Evolutionary conservation across 2,113 vertebrate genomes (phyloP), one percentile per base, ranked within the genome.

Genomic region (Gambusia holbrooki): DNA sequence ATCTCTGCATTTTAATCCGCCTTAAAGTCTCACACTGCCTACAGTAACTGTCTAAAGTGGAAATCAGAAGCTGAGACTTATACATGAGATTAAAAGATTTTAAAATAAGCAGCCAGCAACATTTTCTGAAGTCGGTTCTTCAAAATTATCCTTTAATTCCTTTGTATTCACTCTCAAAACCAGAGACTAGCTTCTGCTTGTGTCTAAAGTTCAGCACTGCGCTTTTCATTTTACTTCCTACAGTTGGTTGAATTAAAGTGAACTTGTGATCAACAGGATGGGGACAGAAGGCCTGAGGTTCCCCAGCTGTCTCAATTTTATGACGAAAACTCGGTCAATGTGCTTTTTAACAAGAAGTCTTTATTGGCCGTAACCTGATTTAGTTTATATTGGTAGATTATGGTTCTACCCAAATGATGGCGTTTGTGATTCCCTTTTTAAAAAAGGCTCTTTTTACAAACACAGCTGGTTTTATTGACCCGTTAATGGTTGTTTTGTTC

Each of bases 401-500:
- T 13, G 27, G 64, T 67, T 33, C 32, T 37, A 35, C 22, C 32
- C 15, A 30, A 64, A 71, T 22, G 40, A 37, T 71, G 25, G 40
- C 15, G 40, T 72, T 69, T 69, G 1, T 48, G 28, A 73, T 67
- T 63, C n/a, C 35, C 58, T 35, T 48, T 48, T 27, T 1, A 27
- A 74, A 29, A 69, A 30, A 12, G n/a, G 66, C 65, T 70, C 17
- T 33, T 77, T 66, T 74, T 37, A 76, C 48, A 60, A 74, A 81
- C 70, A 80, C 63, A 71, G 79, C 87, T 64, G 73, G 75, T 88
- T 71, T 89, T 71, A 75, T 87, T 86, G 48, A 83, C 78, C 79
- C 69, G 60, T 90, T 92, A 92, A 91, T 89, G 82, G 17, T 66
- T 89, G 88, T 93, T 92, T 92, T 91, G 88, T 92, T 86, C 48